Evolutionary conservation across 2,797 vertebrate species (phyloP).

Genomic region (Dipus sagitta): DNA sequence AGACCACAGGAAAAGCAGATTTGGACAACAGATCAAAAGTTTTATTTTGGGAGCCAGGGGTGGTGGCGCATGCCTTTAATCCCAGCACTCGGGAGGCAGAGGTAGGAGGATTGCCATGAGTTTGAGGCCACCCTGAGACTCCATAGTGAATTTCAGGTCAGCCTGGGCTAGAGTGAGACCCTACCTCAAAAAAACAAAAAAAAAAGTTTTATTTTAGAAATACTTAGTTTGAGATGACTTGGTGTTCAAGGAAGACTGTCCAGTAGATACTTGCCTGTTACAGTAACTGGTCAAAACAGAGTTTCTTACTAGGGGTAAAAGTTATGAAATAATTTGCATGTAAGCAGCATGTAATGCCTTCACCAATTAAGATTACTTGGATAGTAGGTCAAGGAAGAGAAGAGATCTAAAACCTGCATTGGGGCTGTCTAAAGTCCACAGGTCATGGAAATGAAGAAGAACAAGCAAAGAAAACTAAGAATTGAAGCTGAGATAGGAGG

Average conservation of each 20-base stretch:
- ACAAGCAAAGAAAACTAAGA: background rate
- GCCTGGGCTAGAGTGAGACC: too few relatives aligned
- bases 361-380: constrained; percentile 15
- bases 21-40: background rate
- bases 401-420: constrained; percentile 15
- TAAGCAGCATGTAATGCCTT: background rate
- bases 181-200: too few relatives aligned
- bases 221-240: background rate
- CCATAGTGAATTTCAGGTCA: too few relatives aligned
- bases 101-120: too few relatives aligned
- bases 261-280: background rate
- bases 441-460: background rate
- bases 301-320: background rate
- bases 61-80: too few relatives aligned
- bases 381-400: background rate
- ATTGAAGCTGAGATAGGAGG: background rate
- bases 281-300: background rate
- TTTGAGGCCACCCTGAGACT: too few relatives aligned
- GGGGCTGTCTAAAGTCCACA: background rate
- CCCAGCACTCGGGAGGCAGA: too few relatives aligned
- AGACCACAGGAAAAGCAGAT: background rate
- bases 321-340: background rate
- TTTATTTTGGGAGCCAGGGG: constrained; percentile 1
- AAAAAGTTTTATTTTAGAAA: constrained; percentile 8
- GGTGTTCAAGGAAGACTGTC: background rate